Conservation (phyloP, 2,113 vertebrate species). For the Petrocephalus zakoni region DNA sequence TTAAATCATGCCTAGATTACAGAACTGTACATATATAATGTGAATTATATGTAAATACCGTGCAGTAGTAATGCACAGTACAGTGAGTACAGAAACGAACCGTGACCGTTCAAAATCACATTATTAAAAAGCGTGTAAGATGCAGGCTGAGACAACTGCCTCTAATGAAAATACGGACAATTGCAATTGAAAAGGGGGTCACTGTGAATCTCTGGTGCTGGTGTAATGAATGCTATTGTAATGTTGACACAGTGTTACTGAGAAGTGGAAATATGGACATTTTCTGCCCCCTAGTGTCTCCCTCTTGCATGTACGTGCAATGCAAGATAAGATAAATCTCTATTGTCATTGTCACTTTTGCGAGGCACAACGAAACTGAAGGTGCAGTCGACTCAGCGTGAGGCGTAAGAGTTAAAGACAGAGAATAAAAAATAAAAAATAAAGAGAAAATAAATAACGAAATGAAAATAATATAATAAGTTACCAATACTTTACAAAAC, state of each 20-base stretch:
- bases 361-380: too few species aligned
- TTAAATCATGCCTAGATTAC: too few species aligned
- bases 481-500: too few species aligned
- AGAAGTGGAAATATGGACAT: neutral
- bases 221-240: neutral
- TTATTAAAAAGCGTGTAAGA: neutral
- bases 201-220: neutral
- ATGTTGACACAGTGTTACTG: neutral
- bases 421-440: too few species aligned
- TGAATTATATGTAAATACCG: neutral
- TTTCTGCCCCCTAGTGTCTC: neutral
- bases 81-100: neutral
- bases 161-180: neutral
- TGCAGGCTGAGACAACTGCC: too few species aligned
- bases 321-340: too few species aligned
- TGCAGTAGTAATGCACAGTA: neutral
- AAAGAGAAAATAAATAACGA: too few species aligned
- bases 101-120: neutral
- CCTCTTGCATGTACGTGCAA: neutral
- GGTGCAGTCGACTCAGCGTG: too few species aligned
- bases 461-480: too few species aligned
- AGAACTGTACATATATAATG: neutral
- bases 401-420: too few species aligned
- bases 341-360: too few species aligned
- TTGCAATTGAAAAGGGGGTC: neutral